Evolutionary conservation across 2,113 vertebrate species (phyloP), one percentile per base, ranked within the genome.

Genomic region (Nicator chloris): DNA sequence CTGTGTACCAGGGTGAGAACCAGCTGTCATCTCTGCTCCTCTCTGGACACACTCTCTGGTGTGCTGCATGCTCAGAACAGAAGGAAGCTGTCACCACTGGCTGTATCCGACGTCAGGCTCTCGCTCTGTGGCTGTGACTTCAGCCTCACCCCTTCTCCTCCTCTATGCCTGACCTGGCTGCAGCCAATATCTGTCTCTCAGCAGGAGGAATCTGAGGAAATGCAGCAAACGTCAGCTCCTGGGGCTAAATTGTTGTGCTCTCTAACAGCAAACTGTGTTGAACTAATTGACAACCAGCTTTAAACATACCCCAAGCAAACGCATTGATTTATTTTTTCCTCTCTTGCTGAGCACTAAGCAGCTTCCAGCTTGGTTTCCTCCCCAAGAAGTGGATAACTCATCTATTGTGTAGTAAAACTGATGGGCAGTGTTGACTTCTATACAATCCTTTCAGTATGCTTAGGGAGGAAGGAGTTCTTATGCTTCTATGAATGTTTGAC

Each of bases 201-300:
- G 90, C 82, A 95, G 95, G 95, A 82, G 60, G 56, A 87, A 80
- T 92, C 70, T 79, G 81, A 93, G 82, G 90, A 95, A 94, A 92
- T 13, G 22, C 71, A 75, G 77, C 82, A 83, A 94, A 81, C 91
- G 85, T 92, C 77, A 85, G 85, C 85, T 96, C 95, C 92, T 60
- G 78, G 49, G 82, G 92, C 83, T 92, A 96, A 95, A 94, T 44
- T 86, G 91, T 90, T 84, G 60, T 81, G 90, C 78, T 44, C 70
- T 83, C 71, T 92, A 90, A 87, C 90, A 82, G 42, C 92, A 90
- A 95, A 82, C 42, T 86, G 91, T 82, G 81, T 95, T 86, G 95
- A 96, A 94, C 90, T 96, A 96, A 97, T 96, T 97, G 96, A 85
- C 81, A 95, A 82, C 86, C 56, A 77, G 80, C 88, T 97, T 96